Evolutionary conservation across 1,140 invertebrate genomes (phyloP), one percentile per base, ranked within the genome.

Genomic region (Drosophila kurseongensis): DNA sequence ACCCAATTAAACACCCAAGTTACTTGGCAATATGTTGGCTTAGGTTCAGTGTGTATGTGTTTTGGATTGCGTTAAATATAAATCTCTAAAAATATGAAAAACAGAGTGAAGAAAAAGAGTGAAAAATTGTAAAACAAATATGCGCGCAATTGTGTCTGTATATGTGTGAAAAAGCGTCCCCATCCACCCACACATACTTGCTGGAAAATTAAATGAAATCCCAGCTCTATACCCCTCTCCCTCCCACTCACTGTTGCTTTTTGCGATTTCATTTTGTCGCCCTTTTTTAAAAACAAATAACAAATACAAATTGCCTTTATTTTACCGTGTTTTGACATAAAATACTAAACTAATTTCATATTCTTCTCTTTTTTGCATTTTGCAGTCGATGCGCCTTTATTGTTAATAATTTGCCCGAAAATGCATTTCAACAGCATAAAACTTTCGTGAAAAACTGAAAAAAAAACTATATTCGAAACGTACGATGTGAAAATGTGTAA

Each of bases 111-210:
- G 58, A 82, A 83, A 74, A 69, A 71, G n/a, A 18, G 72, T 61
- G 74, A 72, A 72, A 72, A 54, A 78, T 72, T 72, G 76, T 86
- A 78, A 86, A 85, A 61, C 45, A 81, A 85, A 86, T 85, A 86
- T 86, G 78, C 81, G 78, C 78, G 83, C 82, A 75, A 75, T 86
- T 75, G 67, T 81, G 82, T 68, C 78, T 86, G 78, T 85, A 88
- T 81, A 83, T 86, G 68, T 48, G 58, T 51, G 65, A 75, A 74
- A 75, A 74, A 63, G 71, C 72, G 58, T 75, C 59, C 58, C 69
- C 56, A 4, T 18, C 52, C 47, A 72, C 45, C 45, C 60, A 83
- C 75, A 78, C 76, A 51, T 1, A 50, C 52, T 66, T 23, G 38
- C 29, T 51, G 48, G 48, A 51, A 80, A 80, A 73, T 82, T 69